phyloP scores from a whole-genome alignment of 2,113 vertebrate species.

The Monopterus albus region DNA sequence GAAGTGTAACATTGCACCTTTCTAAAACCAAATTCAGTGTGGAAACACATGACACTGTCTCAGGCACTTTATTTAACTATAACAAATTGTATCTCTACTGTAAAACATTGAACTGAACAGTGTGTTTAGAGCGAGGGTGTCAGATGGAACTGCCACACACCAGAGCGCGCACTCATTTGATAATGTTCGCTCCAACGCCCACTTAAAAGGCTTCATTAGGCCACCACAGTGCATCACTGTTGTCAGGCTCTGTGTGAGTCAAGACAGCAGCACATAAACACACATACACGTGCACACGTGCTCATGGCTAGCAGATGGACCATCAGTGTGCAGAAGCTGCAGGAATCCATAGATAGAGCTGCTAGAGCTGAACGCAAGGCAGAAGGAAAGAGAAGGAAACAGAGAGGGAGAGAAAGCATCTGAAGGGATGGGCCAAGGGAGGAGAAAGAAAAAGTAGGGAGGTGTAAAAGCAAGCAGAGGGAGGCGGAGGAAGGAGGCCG shows the following conservation, averaged over 20 bases:
- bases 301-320: slow-evolving; percentile 39
- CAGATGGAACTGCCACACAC: slow-evolving; percentile 8
- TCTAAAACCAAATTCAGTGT: background rate
- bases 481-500: slow-evolving; percentile 43
- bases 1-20: background rate
- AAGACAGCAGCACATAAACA: slow-evolving; percentile 9
- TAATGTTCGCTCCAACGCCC: slow-evolving; percentile 24
- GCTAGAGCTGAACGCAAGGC: slow-evolving; percentile 22
- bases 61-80: background rate
- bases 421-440: slow-evolving; percentile 24
- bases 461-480: slow-evolving; percentile 43
- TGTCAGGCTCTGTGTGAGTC: slow-evolving; percentile 41
- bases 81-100: background rate
- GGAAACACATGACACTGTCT: background rate
- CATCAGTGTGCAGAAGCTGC: slow-evolving; percentile 52
- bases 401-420: slow-evolving; percentile 4
- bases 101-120: background rate
- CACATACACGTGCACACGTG: slow-evolving; percentile 7
- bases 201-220: slow-evolving; percentile 50
- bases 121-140: background rate
- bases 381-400: background rate
- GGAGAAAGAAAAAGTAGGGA: slow-evolving; percentile 22
- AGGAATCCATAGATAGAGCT: slow-evolving; percentile 35
- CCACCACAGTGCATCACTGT: slow-evolving; percentile 4
- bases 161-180: background rate